Evolutionary conservation across 2,888 invertebrate genomes (phyloP), one percentile per base, ranked within the genome.

Genomic region (Phorcus lineatus): DNA sequence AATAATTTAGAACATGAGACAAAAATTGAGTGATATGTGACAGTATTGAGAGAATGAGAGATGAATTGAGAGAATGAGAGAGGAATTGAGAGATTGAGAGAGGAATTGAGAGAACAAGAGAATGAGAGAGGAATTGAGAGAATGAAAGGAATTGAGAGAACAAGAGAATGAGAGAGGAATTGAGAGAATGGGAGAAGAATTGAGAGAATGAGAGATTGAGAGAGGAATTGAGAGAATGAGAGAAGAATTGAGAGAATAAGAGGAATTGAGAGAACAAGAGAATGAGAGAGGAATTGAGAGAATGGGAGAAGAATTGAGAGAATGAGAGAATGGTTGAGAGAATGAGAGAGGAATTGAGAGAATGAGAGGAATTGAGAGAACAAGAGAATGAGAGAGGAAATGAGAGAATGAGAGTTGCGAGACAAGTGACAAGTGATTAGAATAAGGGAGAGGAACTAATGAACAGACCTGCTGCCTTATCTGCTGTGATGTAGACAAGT

Each of bases 1-100:
- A 53, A 54, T 53, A 17, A n/a, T 9, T 66, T 9, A 67, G 9
- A 66, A 4, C 66, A 40, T 67, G 28, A 75, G 22, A 79, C 2
- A 74, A 31, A 52, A 36, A 75, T 22, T 28, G 19, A 62, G 54
- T 11, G 19, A 28, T n/a, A 31, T 7, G 24, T 57, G 22, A 52
- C 47, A 62, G 28, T 54, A 40, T 36, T 36, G 36, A 36, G 36
- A 36, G 36, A 36, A 36, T 4, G 36, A 36, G 36, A 36, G 36
- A 36, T 7, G 7, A 36, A 36, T 36, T 36, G 2, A 7, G 7
- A 36, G 36, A 36, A 36, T 36, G 28, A 66, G 66, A 78, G 70
- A 78, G 52, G 36, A 70, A 78, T 67, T 53, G 66, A 66, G 53
- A 66, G 62, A 77, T 40, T 24, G 54, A 77, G 70, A 66, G 24